phyloP scores from a whole-genome alignment of 2,113 vertebrate genomes.

The Channa maculata region DNA sequence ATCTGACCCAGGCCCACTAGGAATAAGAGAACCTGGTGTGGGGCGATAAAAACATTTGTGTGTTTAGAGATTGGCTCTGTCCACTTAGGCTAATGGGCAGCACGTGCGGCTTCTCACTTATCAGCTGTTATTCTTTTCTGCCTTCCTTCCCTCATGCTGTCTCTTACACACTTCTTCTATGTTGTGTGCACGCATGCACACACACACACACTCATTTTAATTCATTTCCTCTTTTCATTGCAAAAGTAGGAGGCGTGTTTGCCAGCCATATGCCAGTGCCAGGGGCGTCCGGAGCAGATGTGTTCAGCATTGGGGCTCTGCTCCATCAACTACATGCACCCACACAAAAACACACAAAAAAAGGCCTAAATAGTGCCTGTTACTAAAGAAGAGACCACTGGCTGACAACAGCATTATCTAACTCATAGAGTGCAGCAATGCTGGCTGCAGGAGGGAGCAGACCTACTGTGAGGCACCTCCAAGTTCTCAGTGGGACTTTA shows the following conservation, averaged over 20 bases:
- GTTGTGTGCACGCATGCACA: conserved; percentile 34
- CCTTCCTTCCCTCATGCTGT: conserved; percentile 32
- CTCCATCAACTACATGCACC: conserved; percentile 66
- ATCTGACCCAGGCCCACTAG: conserved; percentile 4
- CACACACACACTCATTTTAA: conserved; percentile 18
- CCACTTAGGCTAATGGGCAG: conserved; percentile 51
- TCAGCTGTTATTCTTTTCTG: conserved; percentile 66
- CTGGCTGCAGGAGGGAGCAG: conserved; percentile 15
- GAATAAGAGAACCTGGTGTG: background rate
- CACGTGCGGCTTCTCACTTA: conserved; percentile 66
- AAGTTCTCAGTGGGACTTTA: conserved; percentile 6
- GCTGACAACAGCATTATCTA: conserved; percentile 66
- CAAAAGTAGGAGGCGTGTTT: conserved; percentile 66
- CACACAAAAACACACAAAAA: conserved; percentile 22
- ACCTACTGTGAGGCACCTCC: conserved; percentile 5
- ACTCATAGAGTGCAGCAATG: conserved; percentile 34
- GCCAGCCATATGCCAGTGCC: conserved; percentile 78
- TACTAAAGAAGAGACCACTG: conserved; percentile 70
- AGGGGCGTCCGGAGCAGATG: conserved; percentile 79
- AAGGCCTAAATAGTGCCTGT: conserved; percentile 43
- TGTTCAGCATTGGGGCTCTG: conserved; percentile 72
- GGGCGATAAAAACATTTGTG: conserved; percentile 45
- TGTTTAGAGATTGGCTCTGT: conserved; percentile 39
- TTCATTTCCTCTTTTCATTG: conserved; percentile 56
- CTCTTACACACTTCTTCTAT: conserved; percentile 25